phyloP scores from a whole-genome alignment of 2,113 vertebrate genomes.

The Calypte anna region DNA sequence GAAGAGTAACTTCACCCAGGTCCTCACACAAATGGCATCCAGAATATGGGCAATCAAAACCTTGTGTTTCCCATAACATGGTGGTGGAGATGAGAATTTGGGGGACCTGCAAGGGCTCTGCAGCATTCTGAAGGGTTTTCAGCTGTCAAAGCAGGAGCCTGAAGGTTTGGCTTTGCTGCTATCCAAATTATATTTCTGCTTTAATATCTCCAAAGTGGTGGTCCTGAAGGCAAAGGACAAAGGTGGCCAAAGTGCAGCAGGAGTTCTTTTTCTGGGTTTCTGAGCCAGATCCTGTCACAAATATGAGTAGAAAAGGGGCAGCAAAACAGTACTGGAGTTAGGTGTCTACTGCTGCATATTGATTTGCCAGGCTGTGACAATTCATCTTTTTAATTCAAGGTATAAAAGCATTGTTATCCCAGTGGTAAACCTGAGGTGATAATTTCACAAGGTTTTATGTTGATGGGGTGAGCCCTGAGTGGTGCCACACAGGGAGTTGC shows the following conservation, averaged over 20 bases:
- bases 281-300: background rate
- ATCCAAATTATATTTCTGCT: background rate
- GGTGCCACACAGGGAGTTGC: background rate
- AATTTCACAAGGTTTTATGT: slow-evolving; percentile 11
- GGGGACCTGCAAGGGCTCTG: background rate
- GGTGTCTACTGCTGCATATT: background rate
- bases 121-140: background rate
- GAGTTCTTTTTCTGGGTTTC: background rate
- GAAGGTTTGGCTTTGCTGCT: background rate
- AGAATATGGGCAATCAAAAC: background rate
- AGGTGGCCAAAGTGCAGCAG: background rate
- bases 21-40: background rate
- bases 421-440: slow-evolving; percentile 10
- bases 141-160: background rate
- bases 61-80: fast-evolving
- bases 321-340: background rate
- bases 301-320: background rate
- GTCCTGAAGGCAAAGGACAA: background rate
- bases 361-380: background rate
- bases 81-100: background rate
- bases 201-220: background rate
- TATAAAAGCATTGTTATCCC: slow-evolving; percentile 32
- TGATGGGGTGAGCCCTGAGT: slow-evolving; percentile 5
- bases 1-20: background rate
- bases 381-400: slow-evolving; percentile 10